Conservation (phyloP, 2,888 invertebrate species). For the Pseudolycoriella hygida region DNA sequence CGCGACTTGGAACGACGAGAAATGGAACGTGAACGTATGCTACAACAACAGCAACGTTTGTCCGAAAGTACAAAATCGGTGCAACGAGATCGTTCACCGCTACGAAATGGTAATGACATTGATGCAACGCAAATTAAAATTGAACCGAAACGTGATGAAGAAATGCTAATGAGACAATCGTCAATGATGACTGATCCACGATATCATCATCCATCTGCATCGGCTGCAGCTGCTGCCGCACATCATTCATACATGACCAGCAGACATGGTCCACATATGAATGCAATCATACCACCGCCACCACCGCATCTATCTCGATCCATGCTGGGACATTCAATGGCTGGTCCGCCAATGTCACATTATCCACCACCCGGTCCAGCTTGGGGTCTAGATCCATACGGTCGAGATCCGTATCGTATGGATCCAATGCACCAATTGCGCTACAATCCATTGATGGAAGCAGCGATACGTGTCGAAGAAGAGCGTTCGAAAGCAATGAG, state of each 20-base stretch:
- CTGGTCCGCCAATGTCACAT: constrained; percentile 35
- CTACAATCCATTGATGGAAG: constrained; percentile 64
- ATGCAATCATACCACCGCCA: constrained; percentile 17
- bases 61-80: constrained; percentile 31
- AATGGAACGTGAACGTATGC: constrained; percentile 32
- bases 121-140: constrained; percentile 37
- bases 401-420: constrained; percentile 41
- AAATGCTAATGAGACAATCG: constrained; percentile 32
- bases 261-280: constrained; percentile 33
- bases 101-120: constrained; percentile 45
- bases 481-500: constrained; percentile 60
- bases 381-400: constrained; percentile 42
- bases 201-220: constrained; percentile 31
- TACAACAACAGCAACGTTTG: constrained; percentile 33
- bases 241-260: constrained; percentile 31
- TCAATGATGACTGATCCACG: constrained; percentile 31
- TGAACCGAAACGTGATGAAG: constrained; percentile 36
- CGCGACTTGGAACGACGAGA: constrained; percentile 33
- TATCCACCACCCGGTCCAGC: constrained; percentile 36
- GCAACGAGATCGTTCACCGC: constrained; percentile 49
- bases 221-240: constrained; percentile 23
- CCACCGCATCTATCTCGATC: constrained; percentile 28
- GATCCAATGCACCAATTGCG: constrained; percentile 48
- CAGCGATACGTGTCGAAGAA: constrained; percentile 58
- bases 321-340: constrained; percentile 32